Evolutionary conservation across 2,797 vertebrate species (phyloP).

Genomic region (Odontamblyopus lacepedii): DNA sequence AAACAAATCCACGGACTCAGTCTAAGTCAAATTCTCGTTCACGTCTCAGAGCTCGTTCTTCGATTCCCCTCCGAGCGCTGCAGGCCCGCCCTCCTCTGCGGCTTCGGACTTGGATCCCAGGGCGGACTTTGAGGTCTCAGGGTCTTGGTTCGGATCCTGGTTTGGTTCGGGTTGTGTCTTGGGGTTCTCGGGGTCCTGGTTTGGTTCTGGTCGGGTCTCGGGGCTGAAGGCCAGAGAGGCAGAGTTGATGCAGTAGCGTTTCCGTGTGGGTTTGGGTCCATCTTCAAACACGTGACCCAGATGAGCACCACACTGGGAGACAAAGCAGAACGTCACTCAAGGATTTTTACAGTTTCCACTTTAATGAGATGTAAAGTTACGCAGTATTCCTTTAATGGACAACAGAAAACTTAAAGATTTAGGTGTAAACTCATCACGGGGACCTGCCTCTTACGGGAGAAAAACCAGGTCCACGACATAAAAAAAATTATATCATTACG

Average conservation of each 20-base stretch:
- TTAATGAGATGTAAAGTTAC: too few relatives aligned
- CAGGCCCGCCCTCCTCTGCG: too few relatives aligned
- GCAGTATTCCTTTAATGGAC: too few relatives aligned
- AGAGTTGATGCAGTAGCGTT: constrained; percentile 96
- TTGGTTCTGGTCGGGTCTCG: background rate
- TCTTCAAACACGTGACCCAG: constrained; percentile 97
- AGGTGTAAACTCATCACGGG: too few relatives aligned
- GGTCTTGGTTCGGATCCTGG: background rate
- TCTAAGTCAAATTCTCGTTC: background rate
- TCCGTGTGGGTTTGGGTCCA: constrained; percentile 91
- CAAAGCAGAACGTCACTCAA: background rate
- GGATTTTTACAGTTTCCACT: too few relatives aligned
- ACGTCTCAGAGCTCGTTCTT: background rate
- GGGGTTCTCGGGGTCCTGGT: background rate
- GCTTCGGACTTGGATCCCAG: too few relatives aligned
- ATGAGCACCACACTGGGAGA: constrained; percentile 91
- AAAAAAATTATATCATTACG: too few relatives aligned
- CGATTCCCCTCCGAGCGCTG: background rate
- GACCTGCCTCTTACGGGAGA: too few relatives aligned
- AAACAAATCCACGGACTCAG: background rate
- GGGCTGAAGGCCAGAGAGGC: constrained; percentile 85
- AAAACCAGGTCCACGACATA: too few relatives aligned
- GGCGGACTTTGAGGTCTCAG: too few relatives aligned
- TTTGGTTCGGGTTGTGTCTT: background rate
- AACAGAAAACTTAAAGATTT: too few relatives aligned